Base-by-base conservation (phyloP, 2,797 vertebrate genomes). In the Paramormyrops hopkinsi region DNA sequence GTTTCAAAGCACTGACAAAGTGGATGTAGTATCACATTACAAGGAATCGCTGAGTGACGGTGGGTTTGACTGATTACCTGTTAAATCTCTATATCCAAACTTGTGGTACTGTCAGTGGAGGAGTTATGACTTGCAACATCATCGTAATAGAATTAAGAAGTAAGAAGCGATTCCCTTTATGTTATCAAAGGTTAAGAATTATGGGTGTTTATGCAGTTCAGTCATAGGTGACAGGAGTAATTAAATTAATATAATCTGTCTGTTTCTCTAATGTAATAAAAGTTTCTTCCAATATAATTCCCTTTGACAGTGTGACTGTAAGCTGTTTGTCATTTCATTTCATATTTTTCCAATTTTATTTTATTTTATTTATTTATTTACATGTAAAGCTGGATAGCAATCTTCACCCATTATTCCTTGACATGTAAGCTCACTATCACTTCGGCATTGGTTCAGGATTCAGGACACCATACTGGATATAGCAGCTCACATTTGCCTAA, bases 401-500 rank as follows among this genome's bases (percentile, higher is more conserved):
- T 91, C 92, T 92, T 93, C 89, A 54, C 91, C 14, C 89, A 89
- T 93, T 92, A 92, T 91, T 92, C 82, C 82, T 51, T 93, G 91
- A 93, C 91, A 92, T 91, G 17, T 69, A 12, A 88, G 92, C 92
- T 92, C 89, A 93, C 93, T 92, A 90, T 91, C 83, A 69, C 89
- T 90, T 88, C 87, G 88, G 65, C 91, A 85, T 91, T 89, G 89
- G 89, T 91, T 93, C 92, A 92, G 93, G 92, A 91, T 91, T 89
- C 89, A 85, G 92, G 93, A 92, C 87, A 91, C 92, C 91, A 82
- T 94, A 93, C 94, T 48, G 33, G 11, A 44, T 41, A 86, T 2
- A 17, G 46, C 91, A 92, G 92, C 90, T 91, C 88, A 83, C 88
- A 94, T 95, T 95, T 95, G 91, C 94, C 94, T 93, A 92, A 92